Conservation (phyloP, 1,140 invertebrate species). For the Theocolax elegans region DNA sequence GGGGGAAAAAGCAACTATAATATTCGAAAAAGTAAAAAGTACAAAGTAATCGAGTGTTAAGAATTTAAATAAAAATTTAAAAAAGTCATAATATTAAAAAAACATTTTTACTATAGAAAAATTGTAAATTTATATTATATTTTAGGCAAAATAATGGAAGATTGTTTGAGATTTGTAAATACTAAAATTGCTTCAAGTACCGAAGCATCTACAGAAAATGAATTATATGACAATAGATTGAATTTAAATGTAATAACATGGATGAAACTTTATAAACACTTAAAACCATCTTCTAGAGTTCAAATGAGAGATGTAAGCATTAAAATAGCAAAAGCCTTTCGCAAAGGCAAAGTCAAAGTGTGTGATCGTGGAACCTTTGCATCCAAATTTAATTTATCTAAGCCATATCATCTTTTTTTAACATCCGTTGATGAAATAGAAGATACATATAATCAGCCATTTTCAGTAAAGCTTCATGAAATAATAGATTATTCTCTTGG, state of each 20-base stretch:
- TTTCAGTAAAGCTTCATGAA: slow-evolving; percentile 79
- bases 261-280: slow-evolving; percentile 25
- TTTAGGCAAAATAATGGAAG: too few relatives aligned
- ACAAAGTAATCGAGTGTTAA: too few relatives aligned
- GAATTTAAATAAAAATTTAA: too few relatives aligned
- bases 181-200: too few relatives aligned
- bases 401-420: slow-evolving; percentile 84
- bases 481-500: slow-evolving; percentile 82
- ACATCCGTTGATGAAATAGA: slow-evolving; percentile 75
- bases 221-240: background rate
- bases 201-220: too few relatives aligned
- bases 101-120: too few relatives aligned
- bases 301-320: slow-evolving; percentile 45
- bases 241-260: slow-evolving; percentile 13
- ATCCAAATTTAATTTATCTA: slow-evolving; percentile 73
- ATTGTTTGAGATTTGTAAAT: too few relatives aligned
- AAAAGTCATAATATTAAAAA: too few relatives aligned
- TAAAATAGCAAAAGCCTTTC: slow-evolving; percentile 48
- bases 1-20: too few relatives aligned
- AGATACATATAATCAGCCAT: slow-evolving; percentile 72
- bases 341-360: slow-evolving; percentile 44
- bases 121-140: too few relatives aligned
- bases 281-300: too few relatives aligned
- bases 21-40: too few relatives aligned
- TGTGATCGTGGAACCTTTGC: slow-evolving; percentile 69